These are phyloP conservation scores for Anomalospiza imberbis DNA, from an alignment of 2,797 vertebrate species.

Conservation along the genomic window DNA sequence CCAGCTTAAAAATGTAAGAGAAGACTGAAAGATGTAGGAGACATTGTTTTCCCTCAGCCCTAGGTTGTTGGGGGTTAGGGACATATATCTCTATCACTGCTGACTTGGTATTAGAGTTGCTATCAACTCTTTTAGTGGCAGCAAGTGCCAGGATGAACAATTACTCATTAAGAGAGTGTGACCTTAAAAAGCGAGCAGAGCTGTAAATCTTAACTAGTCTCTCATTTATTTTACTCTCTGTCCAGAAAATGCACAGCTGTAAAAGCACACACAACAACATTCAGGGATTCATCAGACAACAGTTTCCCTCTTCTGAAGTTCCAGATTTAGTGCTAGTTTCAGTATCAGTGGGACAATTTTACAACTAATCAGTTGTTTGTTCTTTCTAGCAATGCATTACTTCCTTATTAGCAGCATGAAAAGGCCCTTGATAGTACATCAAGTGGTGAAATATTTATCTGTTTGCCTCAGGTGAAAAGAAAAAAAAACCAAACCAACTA, in stretches of 20 bases:
- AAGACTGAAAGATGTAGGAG: conserved; percentile 10
- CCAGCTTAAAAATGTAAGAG: not conserved
- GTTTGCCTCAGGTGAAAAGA: not conserved
- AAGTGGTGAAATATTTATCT: conserved; percentile 31
- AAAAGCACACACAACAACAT: not conserved
- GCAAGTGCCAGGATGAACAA: conserved; percentile 43
- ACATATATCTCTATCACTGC: conserved; percentile 9
- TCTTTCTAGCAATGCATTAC: not conserved
- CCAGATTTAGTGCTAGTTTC: conserved; percentile 9
- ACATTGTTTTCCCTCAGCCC: not conserved
- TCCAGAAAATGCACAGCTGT: not conserved
- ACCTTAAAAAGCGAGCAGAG: conserved; percentile 63
- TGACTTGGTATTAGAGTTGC: conserved; percentile 36
- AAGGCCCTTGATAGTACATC: not conserved
- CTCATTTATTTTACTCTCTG: conserved; percentile 50
- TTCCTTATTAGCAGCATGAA: not conserved
- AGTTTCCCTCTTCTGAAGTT: not conserved
- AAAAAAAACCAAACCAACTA: not conserved
- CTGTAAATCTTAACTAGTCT: conserved; percentile 58
- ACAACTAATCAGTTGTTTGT: not conserved
- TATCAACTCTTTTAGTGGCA: conserved; percentile 6
- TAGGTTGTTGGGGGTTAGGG: not conserved
- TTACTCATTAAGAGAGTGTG: conserved; percentile 52
- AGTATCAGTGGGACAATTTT: not conserved
- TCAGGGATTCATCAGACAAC: not conserved